Conservation (phyloP, 2,113 vertebrate species). For the Clarias gariepinus region DNA sequence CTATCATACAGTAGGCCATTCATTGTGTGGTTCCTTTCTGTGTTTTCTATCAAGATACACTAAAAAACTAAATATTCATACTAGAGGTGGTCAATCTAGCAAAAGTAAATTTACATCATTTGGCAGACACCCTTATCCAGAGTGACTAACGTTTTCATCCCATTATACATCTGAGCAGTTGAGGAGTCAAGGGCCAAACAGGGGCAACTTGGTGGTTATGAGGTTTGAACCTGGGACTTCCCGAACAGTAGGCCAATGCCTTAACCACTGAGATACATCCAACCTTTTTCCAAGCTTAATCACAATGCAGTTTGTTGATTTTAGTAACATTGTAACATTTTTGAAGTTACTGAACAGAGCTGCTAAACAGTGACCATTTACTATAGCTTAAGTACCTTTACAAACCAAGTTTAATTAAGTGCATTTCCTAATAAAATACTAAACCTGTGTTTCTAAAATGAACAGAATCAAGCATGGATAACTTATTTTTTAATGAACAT, state of each 20-base stretch:
- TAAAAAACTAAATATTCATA: neutral
- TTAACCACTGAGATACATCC: no score
- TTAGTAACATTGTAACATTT: no score
- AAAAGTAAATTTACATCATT: neutral
- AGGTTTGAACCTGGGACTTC: no score
- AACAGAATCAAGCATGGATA: neutral
- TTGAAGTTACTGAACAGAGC: neutral
- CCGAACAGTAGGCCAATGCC: no score
- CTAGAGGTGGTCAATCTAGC: neutral
- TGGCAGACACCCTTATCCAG: no score
- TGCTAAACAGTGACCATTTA: neutral
- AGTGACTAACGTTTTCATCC: no score
- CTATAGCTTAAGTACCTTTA: neutral
- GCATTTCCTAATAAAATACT: neutral
- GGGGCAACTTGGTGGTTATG: no score
- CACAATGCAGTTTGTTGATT: neutral
- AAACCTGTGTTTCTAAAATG: neutral
- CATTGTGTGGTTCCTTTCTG: neutral
- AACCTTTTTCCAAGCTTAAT: neutral
- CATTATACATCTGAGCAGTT: no score
- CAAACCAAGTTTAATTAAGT: neutral
- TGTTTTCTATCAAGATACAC: neutral
- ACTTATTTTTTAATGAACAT: no score
- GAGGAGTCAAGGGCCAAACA: no score
- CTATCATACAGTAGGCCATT: neutral